Percentiles rank a stretch among this genome's conserved stretches.
These are phyloP conservation scores for Microcebus murinus DNA, from an alignment of 2,113 vertebrate genomes.

Conservation along the genomic window DNA sequence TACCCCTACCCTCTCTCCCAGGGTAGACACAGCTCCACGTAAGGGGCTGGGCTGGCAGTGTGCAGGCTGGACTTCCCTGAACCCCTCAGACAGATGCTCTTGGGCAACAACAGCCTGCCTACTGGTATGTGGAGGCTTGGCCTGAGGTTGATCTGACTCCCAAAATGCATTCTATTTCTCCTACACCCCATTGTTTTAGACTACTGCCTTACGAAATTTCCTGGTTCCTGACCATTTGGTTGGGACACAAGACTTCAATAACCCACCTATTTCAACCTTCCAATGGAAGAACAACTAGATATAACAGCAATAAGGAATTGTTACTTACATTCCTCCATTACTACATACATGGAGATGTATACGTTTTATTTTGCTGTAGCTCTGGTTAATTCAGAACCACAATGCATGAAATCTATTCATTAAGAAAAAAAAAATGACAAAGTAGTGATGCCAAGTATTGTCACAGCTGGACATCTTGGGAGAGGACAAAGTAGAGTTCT, in stretches of 20 bases:
- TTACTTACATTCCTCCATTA: too few species aligned
- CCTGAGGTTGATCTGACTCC: neutral
- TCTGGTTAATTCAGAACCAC: neutral
- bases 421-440: neutral
- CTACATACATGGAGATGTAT: accelerated
- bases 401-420: neutral
- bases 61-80: neutral
- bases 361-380: neutral
- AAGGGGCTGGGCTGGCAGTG: neutral
- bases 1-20: neutral
- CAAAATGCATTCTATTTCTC: neutral
- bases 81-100: neutral
- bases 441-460: neutral
- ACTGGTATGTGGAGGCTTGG: neutral
- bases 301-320: neutral
- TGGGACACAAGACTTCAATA: neutral
- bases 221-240: neutral
- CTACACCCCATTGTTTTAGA: neutral
- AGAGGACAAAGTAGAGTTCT: neutral
- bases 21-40: neutral
- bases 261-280: neutral
- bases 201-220: neutral
- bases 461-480: neutral
- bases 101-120: neutral
- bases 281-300: neutral